These are phyloP conservation scores for Caenorhabditis sp. DNA, from an alignment of 2,888 invertebrate species.

Conservation along the genomic window DNA sequence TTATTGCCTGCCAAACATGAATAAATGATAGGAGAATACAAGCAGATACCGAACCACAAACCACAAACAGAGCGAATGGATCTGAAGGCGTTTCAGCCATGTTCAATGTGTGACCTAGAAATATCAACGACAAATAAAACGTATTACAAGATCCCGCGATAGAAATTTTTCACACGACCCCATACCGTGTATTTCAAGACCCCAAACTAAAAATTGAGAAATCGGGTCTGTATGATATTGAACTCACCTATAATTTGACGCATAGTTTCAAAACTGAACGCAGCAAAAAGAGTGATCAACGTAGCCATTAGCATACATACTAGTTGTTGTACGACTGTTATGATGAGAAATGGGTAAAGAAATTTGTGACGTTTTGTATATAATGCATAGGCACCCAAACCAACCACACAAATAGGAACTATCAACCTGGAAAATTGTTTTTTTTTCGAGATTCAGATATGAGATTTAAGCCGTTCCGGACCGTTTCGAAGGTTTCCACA, in stretches of 20 bases:
- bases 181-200: too few species aligned
- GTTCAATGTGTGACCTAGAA: constrained; percentile 53
- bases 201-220: too few species aligned
- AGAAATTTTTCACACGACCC: too few species aligned
- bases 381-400: constrained; percentile 59
- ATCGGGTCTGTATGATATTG: too few species aligned
- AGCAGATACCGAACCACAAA: constrained; percentile 55
- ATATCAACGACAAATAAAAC: too few species aligned
- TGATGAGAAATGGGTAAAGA: constrained; percentile 66
- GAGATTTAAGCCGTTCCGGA: too few species aligned
- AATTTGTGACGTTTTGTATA: constrained; percentile 62
- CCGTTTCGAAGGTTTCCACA: too few species aligned
- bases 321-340: constrained; percentile 64
- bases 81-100: constrained; percentile 42
- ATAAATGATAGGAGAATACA: constrained; percentile 60
- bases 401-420: constrained; percentile 61
- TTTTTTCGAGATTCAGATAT: too few species aligned
- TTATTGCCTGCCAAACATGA: constrained; percentile 62
- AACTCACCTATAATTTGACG: constrained; percentile 44
- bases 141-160: too few species aligned
- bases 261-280: constrained; percentile 61
- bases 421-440: constrained; percentile 38
- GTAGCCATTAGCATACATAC: constrained; percentile 65
- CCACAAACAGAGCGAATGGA: constrained; percentile 37
- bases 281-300: constrained; percentile 57